These are phyloP conservation scores for Leucoma salicis DNA, from an alignment of 2,888 invertebrate genomes.

Conservation along the genomic window DNA sequence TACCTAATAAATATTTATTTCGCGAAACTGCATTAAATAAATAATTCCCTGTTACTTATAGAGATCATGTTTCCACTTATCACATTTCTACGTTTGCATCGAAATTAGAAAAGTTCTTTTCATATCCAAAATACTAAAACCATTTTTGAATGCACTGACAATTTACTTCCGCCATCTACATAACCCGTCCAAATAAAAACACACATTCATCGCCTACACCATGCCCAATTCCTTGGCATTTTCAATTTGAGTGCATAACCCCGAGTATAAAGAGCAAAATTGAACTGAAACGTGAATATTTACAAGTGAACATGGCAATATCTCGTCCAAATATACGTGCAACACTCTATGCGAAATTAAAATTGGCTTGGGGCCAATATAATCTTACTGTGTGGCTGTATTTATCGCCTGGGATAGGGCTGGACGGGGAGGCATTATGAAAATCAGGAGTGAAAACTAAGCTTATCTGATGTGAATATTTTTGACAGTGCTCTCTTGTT, in stretches of 20 bases:
- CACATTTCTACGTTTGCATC: too few species aligned
- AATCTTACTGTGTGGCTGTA: slow-evolving; percentile 58
- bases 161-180: slow-evolving; percentile 20
- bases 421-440: slow-evolving; percentile 29
- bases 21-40: too few species aligned
- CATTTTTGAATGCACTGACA: slow-evolving; percentile 27
- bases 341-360: slow-evolving; percentile 64
- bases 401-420: slow-evolving; percentile 50
- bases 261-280: slow-evolving; percentile 34
- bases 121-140: slow-evolving; percentile 21
- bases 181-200: slow-evolving; percentile 27
- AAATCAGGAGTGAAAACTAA: slow-evolving; percentile 23
- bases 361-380: slow-evolving; percentile 70
- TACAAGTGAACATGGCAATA: slow-evolving; percentile 45
- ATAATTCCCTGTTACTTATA: too few species aligned
- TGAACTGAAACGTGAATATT: slow-evolving; percentile 44
- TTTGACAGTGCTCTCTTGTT: neutral
- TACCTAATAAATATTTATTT: too few species aligned
- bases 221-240: slow-evolving; percentile 23
- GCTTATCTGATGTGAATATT: slow-evolving; percentile 6
- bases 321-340: slow-evolving; percentile 52
- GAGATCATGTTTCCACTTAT: too few species aligned
- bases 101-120: slow-evolving; percentile 26
- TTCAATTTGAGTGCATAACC: slow-evolving; percentile 28
- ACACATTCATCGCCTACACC: slow-evolving; percentile 11